Conservation (phyloP, 2,888 invertebrate species). For the Dicyrtoma fusca region DNA sequence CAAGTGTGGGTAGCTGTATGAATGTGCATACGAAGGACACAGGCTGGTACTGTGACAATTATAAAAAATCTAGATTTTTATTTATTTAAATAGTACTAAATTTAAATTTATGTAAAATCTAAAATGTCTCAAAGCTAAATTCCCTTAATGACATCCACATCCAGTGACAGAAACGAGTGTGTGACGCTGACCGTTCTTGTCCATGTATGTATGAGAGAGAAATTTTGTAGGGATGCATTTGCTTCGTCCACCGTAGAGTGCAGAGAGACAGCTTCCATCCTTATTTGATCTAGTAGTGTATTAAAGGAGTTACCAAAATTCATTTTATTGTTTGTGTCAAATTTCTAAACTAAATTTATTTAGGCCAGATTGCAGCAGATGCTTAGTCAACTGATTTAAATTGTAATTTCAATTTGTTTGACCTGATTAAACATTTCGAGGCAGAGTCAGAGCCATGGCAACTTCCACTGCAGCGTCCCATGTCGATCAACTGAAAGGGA, state of each 20-base stretch:
- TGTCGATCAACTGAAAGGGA: slow-evolving; percentile 60
- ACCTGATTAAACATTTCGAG: slow-evolving; percentile 57
- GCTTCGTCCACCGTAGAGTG: slow-evolving; percentile 47
- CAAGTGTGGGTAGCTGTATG: no score
- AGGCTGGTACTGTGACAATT: no score
- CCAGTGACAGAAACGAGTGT: slow-evolving; percentile 48
- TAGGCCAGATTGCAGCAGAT: no score
- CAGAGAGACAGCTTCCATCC: slow-evolving; percentile 45
- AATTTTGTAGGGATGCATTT: slow-evolving; percentile 52
- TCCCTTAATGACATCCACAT: slow-evolving; percentile 49
- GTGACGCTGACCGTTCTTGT: slow-evolving; percentile 47
- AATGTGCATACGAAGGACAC: no score
- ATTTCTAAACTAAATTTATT: no score
- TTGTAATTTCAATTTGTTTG: no score
- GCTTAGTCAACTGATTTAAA: no score
- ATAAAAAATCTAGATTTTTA: no score
- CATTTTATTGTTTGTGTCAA: background rate
- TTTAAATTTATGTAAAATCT: no score
- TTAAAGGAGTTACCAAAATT: no score
- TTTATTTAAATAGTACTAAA: no score
- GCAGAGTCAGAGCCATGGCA: slow-evolving; percentile 58
- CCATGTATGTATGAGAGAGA: slow-evolving; percentile 51
- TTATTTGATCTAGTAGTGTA: slow-evolving; percentile 26
- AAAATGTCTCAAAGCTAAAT: no score
- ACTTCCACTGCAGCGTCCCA: slow-evolving; percentile 61